Evolutionary conservation across 2,888 invertebrate species (phyloP).

Genomic region (Drosophila anomalata): DNA sequence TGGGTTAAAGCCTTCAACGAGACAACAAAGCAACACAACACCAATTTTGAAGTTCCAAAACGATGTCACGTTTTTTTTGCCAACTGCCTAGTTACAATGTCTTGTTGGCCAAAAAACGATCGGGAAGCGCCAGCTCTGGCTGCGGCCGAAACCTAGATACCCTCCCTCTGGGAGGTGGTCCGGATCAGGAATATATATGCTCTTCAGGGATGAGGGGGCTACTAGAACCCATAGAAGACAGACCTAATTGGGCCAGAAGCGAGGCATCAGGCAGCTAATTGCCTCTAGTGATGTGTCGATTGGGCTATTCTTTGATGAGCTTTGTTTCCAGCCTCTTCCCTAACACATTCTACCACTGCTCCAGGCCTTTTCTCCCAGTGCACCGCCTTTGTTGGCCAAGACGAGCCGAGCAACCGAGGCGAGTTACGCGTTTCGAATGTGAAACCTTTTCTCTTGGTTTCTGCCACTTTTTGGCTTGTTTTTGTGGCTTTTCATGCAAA

Average conservation of each 20-base stretch:
- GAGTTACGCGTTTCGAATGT: slow-evolving; percentile 48
- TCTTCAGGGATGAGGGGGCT: no score
- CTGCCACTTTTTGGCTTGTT: slow-evolving; percentile 9
- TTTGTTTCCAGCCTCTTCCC: no score
- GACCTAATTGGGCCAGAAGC: no score
- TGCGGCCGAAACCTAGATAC: no score
- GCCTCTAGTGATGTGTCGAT: no score
- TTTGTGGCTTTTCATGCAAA: slow-evolving; percentile 58
- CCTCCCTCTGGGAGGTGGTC: no score
- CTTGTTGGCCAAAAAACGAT: slow-evolving; percentile 27
- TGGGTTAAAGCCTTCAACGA: slow-evolving; percentile 67
- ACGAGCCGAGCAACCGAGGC: slow-evolving; percentile 27
- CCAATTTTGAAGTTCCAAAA: slow-evolving; percentile 34
- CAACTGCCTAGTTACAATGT: slow-evolving; percentile 9
- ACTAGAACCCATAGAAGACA: no score
- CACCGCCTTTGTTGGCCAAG: slow-evolving; percentile 28
- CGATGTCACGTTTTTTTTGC: slow-evolving; percentile 44
- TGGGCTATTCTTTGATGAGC: no score
- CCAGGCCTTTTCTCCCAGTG: background rate
- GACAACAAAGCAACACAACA: slow-evolving; percentile 29
- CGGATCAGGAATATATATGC: no score
- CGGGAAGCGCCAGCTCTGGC: no score
- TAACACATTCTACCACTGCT: no score
- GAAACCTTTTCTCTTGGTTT: slow-evolving; percentile 6
- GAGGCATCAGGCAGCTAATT: no score